Conservation (phyloP, 2,113 vertebrate genomes). For the Megaptera novaeangliae region DNA sequence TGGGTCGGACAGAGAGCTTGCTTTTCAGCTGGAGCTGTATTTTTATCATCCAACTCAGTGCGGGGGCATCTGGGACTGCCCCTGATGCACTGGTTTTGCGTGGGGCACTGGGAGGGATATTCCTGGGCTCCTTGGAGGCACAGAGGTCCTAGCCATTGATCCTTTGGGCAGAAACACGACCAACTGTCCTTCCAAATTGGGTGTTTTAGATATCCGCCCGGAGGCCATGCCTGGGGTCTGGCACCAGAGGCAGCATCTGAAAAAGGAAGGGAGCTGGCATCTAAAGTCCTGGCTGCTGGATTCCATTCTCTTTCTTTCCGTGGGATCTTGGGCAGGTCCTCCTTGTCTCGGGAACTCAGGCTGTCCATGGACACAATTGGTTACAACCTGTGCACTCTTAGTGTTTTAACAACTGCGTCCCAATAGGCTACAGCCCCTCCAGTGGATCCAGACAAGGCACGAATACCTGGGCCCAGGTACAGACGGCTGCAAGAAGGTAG, state of each 20-base stretch:
- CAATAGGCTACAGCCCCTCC: background rate
- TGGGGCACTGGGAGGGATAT: background rate
- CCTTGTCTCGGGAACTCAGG: background rate
- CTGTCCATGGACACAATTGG: background rate
- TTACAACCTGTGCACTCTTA: background rate
- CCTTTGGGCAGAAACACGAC: background rate
- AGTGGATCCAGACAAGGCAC: background rate
- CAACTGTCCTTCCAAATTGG: background rate
- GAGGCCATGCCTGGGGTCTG: background rate
- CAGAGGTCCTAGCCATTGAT: background rate
- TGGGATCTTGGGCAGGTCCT: fast-evolving
- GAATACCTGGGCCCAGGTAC: too few species aligned
- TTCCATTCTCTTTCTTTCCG: background rate
- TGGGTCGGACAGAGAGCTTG: background rate
- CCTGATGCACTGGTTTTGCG: background rate
- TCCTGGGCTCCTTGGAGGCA: background rate
- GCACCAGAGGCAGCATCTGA: background rate
- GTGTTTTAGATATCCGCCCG: background rate
- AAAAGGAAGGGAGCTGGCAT: background rate
- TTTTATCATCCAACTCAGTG: background rate
- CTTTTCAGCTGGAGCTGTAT: background rate
- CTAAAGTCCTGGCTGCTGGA: background rate
- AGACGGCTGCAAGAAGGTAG: background rate
- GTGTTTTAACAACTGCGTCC: background rate
- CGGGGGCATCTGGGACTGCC: background rate